phyloP scores from a whole-genome alignment of 2,113 vertebrate species.

The Mormyrus lacerda region DNA sequence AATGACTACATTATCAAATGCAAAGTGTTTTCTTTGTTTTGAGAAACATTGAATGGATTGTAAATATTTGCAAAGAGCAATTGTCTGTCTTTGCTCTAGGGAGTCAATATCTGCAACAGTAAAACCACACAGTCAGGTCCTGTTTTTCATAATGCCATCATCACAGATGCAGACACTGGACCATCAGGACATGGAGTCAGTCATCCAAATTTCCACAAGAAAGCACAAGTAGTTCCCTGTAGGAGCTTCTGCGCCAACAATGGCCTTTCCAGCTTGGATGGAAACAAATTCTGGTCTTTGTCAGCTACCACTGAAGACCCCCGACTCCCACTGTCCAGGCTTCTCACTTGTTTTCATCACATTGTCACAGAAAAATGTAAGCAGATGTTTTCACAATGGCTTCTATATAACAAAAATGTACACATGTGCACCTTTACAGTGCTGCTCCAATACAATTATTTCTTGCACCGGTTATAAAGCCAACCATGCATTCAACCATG shows the following conservation, averaged over 20 bases:
- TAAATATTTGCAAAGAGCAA: not conserved
- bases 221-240: not conserved
- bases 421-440: not conserved
- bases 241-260: not conserved
- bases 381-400: not conserved
- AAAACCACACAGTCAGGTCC: not conserved
- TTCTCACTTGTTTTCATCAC: not conserved
- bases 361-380: not conserved
- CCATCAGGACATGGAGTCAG: not conserved
- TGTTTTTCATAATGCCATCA: not conserved
- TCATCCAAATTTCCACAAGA: not conserved
- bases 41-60: not conserved
- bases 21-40: not conserved
- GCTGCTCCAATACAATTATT: not conserved
- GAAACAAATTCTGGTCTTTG: not conserved
- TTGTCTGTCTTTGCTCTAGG: not conserved
- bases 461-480: not conserved
- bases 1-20: not conserved
- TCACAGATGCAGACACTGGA: not conserved
- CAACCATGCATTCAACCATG: not conserved
- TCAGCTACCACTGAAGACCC: not conserved
- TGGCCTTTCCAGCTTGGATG: not conserved
- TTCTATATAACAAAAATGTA: not conserved
- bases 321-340: not conserved
- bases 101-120: not conserved